Evolutionary conservation across 2,113 vertebrate species (phyloP), one percentile per base, ranked within the genome.

Genomic region (Malurus cyaneus): DNA sequence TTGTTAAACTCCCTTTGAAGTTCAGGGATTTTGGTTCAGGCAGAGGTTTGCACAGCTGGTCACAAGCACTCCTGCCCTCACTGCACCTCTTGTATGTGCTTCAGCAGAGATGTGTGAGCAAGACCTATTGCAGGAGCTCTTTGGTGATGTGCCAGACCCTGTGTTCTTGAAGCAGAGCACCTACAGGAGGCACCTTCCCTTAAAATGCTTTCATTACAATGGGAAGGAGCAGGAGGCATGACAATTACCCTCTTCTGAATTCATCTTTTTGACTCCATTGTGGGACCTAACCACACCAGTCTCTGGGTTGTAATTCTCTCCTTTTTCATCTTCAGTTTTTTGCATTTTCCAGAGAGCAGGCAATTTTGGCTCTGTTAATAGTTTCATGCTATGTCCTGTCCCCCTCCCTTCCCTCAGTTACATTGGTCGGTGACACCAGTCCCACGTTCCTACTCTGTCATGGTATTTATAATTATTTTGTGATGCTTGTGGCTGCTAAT

Each of bases 31-130:
- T 14, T 71, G n/a, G 26, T 47, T 53, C 15, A 46, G 57, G 18
- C 14, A 47, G 18, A 34, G 26, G 4, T 70, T 84, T 66, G 34
- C 57, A 46, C 18, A 71, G 61, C 34, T 54, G 46, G 6, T 61
- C n/a, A 19, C 57, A 29, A 74, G 29, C 24, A 8, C 29, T 73
- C 29, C 56, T 84, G 80, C 23, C 26, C 12, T 94, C 20, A 2
- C 32, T 78, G 56, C 47, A 28, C 9, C 24, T 18, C 34, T 18
- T 57, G 15, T 14, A 8, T 18, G 31, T 74, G 49, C 31, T 28
- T 78, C 62, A 64, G 62, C 41, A 73, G 71, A 61, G 44, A 25
- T 0, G 0, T 11, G 3, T 8, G 11, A 60, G 12, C 1, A 2
- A 25, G 8, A n/a, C 26, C 39, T 44, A 1, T 12, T 17, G 20